Conservation (phyloP, 2,797 vertebrate species). For the Orestias chungarensis region DNA sequence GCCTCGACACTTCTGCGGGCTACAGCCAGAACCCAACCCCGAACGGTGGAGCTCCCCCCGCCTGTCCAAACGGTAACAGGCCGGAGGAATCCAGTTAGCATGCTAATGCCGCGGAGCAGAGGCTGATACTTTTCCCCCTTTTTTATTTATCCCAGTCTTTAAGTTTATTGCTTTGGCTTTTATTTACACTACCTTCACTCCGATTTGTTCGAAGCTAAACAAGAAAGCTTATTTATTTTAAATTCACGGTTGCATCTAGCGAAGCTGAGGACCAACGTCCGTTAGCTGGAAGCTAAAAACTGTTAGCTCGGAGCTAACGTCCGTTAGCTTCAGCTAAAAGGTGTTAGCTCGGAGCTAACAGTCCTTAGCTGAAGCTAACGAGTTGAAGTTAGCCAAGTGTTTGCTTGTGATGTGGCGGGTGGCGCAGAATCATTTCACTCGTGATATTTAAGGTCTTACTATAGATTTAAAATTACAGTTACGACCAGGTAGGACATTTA, state of each 20-base stretch:
- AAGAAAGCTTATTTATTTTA: neutral
- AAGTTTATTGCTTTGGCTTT: no score
- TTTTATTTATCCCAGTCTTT: neutral
- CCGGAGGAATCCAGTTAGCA: conserved; percentile 47
- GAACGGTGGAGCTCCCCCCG: conserved; percentile 73
- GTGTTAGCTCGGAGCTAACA: conserved; percentile 33
- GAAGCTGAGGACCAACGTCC: neutral
- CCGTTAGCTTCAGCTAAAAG: conserved; percentile 2
- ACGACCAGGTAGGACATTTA: neutral
- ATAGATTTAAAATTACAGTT: neutral
- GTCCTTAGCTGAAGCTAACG: neutral
- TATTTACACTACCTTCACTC: rapidly evolving
- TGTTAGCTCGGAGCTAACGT: conserved; percentile 32
- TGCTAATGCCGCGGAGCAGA: conserved; percentile 17
- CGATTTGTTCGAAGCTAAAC: neutral
- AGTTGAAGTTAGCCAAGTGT: conserved; percentile 11
- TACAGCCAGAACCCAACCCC: conserved; percentile 68
- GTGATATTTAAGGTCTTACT: neutral
- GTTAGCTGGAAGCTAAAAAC: conserved; percentile 28
- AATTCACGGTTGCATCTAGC: neutral
- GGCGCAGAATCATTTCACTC: conserved; percentile 3
- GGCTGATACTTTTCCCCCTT: neutral
- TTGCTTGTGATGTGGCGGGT: conserved; percentile 27
- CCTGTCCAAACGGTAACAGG: conserved; percentile 76
- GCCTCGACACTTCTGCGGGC: conserved; percentile 67